Conservation (phyloP, 1,140 invertebrate genomes). For the Drosophila sproati region DNA sequence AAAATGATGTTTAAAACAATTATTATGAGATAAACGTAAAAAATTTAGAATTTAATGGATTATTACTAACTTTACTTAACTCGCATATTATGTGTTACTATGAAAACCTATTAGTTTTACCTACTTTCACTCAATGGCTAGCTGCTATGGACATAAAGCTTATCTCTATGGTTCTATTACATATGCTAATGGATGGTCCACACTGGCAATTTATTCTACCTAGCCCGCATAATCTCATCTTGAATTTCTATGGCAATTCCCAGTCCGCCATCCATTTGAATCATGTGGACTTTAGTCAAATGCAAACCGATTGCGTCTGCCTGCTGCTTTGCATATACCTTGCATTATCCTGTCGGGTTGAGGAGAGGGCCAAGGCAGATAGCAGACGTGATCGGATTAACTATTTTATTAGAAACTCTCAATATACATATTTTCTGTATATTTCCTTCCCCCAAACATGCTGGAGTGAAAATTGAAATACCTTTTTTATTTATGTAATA, state of each 20-base stretch:
- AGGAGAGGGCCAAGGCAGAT: not conserved
- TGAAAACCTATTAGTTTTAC: not conserved
- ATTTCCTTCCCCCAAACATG: slow-evolving; percentile 22
- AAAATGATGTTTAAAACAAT: too few relatives aligned
- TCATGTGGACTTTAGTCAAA: slow-evolving; percentile 3
- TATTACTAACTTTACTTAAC: too few relatives aligned
- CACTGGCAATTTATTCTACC: slow-evolving; percentile 56
- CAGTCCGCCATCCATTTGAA: not conserved
- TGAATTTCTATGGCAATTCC: slow-evolving; percentile 5
- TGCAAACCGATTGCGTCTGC: slow-evolving; percentile 39
- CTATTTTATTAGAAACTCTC: slow-evolving; percentile 80
- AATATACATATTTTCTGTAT: slow-evolving; percentile 25
- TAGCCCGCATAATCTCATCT: slow-evolving; percentile 10
- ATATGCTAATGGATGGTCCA: slow-evolving; percentile 61
- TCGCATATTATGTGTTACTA: not conserved
- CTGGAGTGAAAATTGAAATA: slow-evolving; percentile 72
- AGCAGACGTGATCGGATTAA: slow-evolving; percentile 77
- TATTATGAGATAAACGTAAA: too few relatives aligned
- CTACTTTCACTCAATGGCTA: too few relatives aligned
- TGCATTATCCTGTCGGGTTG: slow-evolving; percentile 54
- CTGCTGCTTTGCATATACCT: slow-evolving; percentile 38
- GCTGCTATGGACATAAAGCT: slow-evolving; percentile 41
- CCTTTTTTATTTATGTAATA: slow-evolving; percentile 71
- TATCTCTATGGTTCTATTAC: slow-evolving; percentile 36
- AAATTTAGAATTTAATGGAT: too few relatives aligned